A percentile compares a stretch with the other conserved stretches of the same genome.
Conservation (phyloP, 1,140 invertebrate species). For the Gonioctena quinquepunctata region DNA sequence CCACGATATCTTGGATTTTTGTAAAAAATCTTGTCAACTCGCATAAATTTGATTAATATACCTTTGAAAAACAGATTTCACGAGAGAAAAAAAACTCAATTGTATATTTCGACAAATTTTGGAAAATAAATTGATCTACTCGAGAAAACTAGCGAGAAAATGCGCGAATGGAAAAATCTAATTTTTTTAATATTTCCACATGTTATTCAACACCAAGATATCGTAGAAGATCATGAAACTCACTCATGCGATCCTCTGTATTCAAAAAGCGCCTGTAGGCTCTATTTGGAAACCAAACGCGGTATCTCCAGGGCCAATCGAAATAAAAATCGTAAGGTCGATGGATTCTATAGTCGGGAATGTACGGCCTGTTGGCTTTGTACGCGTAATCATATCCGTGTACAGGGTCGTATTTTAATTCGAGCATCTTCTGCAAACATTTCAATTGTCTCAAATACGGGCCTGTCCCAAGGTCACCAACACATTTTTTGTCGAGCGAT, state of each 20-base stretch:
- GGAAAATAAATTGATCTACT: too few relatives aligned
- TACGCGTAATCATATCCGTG: conserved; percentile 30
- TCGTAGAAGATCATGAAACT: conserved; percentile 7
- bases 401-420: conserved; percentile 38
- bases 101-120: too few relatives aligned
- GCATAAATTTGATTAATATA: background rate
- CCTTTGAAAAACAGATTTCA: background rate
- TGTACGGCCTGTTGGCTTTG: conserved; percentile 19
- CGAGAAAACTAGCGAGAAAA: too few relatives aligned
- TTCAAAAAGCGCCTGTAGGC: conserved; percentile 30
- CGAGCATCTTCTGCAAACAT: conserved; percentile 29
- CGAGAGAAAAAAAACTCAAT: too few relatives aligned
- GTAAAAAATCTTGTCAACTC: background rate
- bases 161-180: too few relatives aligned
- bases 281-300: conserved; percentile 33
- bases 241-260: conserved; percentile 33
- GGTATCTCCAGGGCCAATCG: conserved; percentile 38
- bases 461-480: too few relatives aligned
- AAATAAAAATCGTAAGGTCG: conserved; percentile 35
- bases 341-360: conserved; percentile 31
- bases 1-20: background rate
- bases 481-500: too few relatives aligned
- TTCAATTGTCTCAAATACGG: background rate
- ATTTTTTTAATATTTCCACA: too few relatives aligned
- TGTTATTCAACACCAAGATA: background rate